Evolutionary conservation across 2,797 vertebrate species (phyloP).

Genomic region (Lateolabrax maculatus): DNA sequence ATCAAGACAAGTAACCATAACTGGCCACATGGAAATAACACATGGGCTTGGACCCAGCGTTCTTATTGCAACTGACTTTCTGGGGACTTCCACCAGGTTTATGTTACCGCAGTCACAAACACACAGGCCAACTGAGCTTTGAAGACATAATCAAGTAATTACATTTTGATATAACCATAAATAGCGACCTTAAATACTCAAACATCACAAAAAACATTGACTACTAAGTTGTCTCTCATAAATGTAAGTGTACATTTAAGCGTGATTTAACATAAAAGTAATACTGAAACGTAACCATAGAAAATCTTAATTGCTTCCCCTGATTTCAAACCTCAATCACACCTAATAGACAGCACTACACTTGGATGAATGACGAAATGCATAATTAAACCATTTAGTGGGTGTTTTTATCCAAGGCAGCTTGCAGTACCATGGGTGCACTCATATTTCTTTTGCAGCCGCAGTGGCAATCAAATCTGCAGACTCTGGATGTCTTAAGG

Average conservation of each 20-base stretch:
- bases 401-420: constrained; percentile 36
- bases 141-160: constrained; percentile 11
- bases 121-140: background rate
- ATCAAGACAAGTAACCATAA: constrained; percentile 40
- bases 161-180: constrained; percentile 27
- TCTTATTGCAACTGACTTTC: background rate
- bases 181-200: constrained; percentile 31
- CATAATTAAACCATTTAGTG: constrained; percentile 59
- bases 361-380: constrained; percentile 51
- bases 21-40: constrained; percentile 35
- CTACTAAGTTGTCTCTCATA: constrained; percentile 10
- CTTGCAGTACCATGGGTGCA: constrained; percentile 21
- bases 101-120: background rate
- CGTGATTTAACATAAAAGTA: constrained; percentile 31
- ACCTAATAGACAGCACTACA: constrained; percentile 29
- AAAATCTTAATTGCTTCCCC: constrained; percentile 51
- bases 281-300: constrained; percentile 24
- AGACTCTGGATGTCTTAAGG: constrained; percentile 15
- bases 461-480: constrained; percentile 36
- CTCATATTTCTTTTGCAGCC: constrained; percentile 16
- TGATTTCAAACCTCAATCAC: constrained; percentile 57
- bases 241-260: constrained; percentile 22
- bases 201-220: constrained; percentile 29
- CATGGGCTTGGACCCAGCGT: constrained; percentile 28
- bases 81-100: constrained; percentile 7